A percentile compares a stretch with the other conserved stretches of the same genome.
These are phyloP conservation scores for Pachyseris speciosa DNA, from an alignment of 64 coral and sea anemone genomes.

Conservation along the genomic window DNA sequence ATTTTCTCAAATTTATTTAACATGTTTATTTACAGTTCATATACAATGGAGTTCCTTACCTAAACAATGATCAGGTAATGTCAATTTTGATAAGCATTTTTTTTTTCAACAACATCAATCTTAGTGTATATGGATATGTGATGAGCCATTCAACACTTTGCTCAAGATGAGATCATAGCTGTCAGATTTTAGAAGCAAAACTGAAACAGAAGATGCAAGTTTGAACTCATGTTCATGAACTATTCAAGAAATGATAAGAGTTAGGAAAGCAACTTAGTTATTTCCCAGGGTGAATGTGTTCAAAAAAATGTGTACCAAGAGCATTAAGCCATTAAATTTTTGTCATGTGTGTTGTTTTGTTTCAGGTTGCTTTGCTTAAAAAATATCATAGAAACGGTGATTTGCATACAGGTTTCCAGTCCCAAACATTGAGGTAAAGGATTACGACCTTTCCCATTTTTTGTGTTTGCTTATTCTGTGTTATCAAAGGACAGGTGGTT, in stretches of 20 bases:
- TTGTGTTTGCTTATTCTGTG: neutral
- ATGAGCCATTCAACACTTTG: no score
- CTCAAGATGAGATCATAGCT: no score
- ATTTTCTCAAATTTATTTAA: no score
- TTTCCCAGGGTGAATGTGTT: neutral
- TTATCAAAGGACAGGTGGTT: no score
- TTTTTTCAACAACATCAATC: no score
- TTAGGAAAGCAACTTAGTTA: no score
- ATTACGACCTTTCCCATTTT: neutral
- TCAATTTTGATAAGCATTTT: neutral
- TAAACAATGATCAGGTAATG: conserved; percentile 90
- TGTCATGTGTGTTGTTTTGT: neutral
- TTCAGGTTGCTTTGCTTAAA: conserved; percentile 51
- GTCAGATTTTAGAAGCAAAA: no score
- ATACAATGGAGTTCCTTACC: conserved; percentile 78
- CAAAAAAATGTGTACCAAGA: neutral
- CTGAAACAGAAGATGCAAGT: no score
- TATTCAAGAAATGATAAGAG: no score
- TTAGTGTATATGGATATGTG: no score
- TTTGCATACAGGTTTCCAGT: conserved; percentile 62
- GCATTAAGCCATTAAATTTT: neutral
- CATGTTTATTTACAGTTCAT: conserved; percentile 67
- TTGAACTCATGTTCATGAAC: no score
- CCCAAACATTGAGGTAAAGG: conserved; percentile 65
- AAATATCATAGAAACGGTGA: conserved; percentile 67